Evolutionary conservation across 2,113 vertebrate genomes (phyloP).

Genomic region (Atrichornis clamosus): DNA sequence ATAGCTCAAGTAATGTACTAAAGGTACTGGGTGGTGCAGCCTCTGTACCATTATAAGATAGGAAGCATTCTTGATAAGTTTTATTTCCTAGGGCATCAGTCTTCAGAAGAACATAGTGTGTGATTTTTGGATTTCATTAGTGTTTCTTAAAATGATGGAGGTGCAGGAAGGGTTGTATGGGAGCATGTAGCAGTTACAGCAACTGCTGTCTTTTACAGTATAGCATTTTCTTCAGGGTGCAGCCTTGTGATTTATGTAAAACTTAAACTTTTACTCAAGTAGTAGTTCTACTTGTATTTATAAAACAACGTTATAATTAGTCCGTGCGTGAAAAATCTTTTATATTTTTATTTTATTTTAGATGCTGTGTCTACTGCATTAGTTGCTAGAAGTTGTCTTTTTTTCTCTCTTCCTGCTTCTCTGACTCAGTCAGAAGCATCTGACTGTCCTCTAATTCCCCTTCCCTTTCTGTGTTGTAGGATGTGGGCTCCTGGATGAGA

Average conservation of each 20-base stretch:
- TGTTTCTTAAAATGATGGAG: background rate
- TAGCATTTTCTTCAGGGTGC: background rate
- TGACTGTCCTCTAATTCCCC: slow-evolving; percentile 1
- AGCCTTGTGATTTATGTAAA: background rate
- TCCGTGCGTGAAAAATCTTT: background rate
- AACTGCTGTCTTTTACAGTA: background rate
- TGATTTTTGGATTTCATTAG: background rate
- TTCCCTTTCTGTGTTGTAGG: slow-evolving; percentile 70
- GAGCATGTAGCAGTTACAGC: background rate
- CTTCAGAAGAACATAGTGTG: background rate
- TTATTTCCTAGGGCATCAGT: background rate
- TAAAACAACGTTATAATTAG: background rate
- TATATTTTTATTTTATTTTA: background rate
- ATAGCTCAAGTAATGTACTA: background rate
- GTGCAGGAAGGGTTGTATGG: background rate
- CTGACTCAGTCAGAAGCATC: background rate
- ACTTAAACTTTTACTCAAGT: background rate
- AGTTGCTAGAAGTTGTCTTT: background rate
- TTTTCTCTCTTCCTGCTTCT: background rate
- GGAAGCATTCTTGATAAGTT: background rate
- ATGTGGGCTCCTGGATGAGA: slow-evolving; percentile 84
- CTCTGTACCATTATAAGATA: background rate
- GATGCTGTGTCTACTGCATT: background rate
- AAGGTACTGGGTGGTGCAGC: background rate
- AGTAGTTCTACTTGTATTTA: background rate